Percentiles rank a stretch among this genome's conserved stretches.
These are phyloP conservation scores for Strix uralensis DNA, from an alignment of 2,113 vertebrate genomes.

Conservation along the genomic window DNA sequence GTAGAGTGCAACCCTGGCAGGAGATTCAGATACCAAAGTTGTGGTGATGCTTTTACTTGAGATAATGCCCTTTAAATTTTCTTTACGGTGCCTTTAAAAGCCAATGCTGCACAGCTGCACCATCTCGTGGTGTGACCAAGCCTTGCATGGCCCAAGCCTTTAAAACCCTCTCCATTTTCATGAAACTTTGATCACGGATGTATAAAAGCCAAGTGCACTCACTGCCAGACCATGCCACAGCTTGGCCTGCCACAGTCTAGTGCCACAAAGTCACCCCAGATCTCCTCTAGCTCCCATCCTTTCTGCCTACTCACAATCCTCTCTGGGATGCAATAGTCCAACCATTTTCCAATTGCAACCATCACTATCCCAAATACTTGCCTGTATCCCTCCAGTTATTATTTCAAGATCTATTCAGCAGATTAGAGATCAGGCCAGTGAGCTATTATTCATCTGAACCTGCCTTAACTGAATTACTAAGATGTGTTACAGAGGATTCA, in stretches of 20 bases:
- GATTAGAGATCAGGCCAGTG: not conserved
- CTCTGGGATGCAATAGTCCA: not conserved
- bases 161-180: rapidly evolving
- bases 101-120: conserved; percentile 27
- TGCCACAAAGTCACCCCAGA: not conserved
- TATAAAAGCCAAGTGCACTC: not conserved
- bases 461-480: not conserved
- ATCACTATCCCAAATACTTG: not conserved
- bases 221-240: not conserved
- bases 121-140: conserved; percentile 38
- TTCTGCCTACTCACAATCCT: not conserved
- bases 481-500: no score
- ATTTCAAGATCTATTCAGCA: not conserved
- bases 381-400: not conserved
- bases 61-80: not conserved
- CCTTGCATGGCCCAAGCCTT: not conserved
- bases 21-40: not conserved
- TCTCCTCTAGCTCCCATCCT: not conserved
- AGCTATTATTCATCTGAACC: not conserved
- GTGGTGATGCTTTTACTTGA: not conserved
- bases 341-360: rapidly evolving
- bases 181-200: rapidly evolving
- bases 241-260: not conserved
- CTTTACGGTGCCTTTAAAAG: not conserved
- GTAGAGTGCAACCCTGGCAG: not conserved